A percentile compares a stretch with the other conserved stretches of the same genome.
These are phyloP conservation scores for Elgaria multicarinata DNA, from an alignment of 2,113 vertebrate species.

Conservation along the genomic window DNA sequence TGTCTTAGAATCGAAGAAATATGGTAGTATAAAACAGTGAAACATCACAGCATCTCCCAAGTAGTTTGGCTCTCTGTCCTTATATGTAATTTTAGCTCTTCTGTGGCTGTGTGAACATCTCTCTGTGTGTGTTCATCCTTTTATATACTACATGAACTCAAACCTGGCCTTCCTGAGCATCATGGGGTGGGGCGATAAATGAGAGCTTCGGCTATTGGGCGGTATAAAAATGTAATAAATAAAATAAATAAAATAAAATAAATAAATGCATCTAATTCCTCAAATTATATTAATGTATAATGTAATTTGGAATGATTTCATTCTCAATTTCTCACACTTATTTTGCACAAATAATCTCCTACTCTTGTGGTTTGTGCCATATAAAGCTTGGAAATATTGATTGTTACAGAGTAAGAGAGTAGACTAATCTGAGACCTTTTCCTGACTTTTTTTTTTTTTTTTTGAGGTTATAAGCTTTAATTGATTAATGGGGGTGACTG, in stretches of 20 bases:
- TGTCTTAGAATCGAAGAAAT: too few relatives aligned
- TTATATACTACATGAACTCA: not conserved
- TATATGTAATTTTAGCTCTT: too few relatives aligned
- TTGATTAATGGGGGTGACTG: not conserved
- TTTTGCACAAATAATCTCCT: constrained; percentile 1
- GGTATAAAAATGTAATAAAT: too few relatives aligned
- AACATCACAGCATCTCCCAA: too few relatives aligned
- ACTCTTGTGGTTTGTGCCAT: not conserved
- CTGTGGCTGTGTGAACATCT: not conserved
- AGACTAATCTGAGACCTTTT: not conserved
- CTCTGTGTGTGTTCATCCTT: not conserved
- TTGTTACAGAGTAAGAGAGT: not conserved
- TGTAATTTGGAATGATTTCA: constrained; percentile 1
- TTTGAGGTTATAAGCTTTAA: not conserved
- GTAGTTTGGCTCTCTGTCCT: not conserved
- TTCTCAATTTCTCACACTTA: not conserved
- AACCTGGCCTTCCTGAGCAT: not conserved
- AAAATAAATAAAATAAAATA: too few relatives aligned
- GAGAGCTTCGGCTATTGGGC: too few relatives aligned
- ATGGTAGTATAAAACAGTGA: too few relatives aligned
- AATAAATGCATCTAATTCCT: not conserved
- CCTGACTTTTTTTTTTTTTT: not conserved
- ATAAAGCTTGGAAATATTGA: constrained; percentile 21
- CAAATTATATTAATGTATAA: not conserved
- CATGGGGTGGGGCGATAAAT: not conserved